Evolutionary conservation across 2,113 vertebrate species (phyloP).

Genomic region (Malurus cyaneus): DNA sequence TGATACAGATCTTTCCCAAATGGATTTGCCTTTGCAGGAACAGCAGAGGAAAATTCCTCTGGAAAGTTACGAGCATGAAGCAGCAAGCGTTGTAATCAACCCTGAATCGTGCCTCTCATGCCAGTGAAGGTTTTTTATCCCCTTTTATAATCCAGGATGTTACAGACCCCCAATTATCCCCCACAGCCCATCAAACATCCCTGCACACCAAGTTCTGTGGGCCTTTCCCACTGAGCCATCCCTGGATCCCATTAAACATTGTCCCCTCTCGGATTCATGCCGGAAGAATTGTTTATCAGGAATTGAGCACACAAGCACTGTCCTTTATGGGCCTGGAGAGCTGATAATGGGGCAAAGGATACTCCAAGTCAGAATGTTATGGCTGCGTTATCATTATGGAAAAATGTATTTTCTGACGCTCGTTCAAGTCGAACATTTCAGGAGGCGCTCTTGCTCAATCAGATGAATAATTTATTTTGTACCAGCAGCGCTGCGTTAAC

Average conservation of each 20-base stretch:
- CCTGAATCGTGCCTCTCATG: background rate
- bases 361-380: background rate
- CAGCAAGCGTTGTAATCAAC: background rate
- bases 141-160: background rate
- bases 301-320: background rate
- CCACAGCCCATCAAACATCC: background rate
- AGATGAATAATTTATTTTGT: conserved; percentile 36
- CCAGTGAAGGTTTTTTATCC: background rate
- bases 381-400: background rate
- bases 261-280: background rate
- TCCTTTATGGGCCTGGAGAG: background rate
- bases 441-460: background rate
- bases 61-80: background rate
- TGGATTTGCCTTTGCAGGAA: background rate
- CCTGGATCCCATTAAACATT: background rate
- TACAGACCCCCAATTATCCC: background rate
- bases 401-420: background rate
- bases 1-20: background rate
- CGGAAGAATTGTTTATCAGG: background rate
- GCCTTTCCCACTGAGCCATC: background rate
- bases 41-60: background rate
- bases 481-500: background rate
- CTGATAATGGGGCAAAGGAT: background rate
- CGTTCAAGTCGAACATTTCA: background rate
- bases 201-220: background rate